Evolutionary conservation across 2,888 invertebrate genomes (phyloP), one percentile per base, ranked within the genome.

Genomic region (Sarcophaga subvicina): DNA sequence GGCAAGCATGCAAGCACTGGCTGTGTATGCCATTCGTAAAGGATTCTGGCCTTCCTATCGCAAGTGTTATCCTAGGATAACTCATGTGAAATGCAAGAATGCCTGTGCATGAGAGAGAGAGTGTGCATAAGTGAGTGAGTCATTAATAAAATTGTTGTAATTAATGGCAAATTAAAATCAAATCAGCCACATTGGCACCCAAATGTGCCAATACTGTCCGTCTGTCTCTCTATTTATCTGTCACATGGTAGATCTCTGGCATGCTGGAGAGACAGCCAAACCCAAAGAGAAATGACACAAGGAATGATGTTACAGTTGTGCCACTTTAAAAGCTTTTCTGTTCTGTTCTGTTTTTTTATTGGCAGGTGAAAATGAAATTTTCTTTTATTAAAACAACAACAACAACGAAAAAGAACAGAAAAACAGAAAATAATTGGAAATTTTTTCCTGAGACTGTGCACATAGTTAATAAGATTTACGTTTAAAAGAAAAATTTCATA

Each of bases 151-250:
- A 85, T 78, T 69, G 77, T 67, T 59, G 73, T 75, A 85, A 85
- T 85, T 85, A 85, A 85, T 85, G 80, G 77, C 85, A 85, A 81
- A 85, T 85, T 85, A 81, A 85, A 85, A 85, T 79, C 78, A 75
- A 72, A 85, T 85, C 70, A 85, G 75, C 78, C 86, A 76, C 63
- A 76, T 86, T 86, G 80, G 72, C 86, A 77, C 71, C 79, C 12
- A 86, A 83, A 77, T 70, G 77, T 62, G 77, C 63, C 63, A 85
- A 71, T 66, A 85, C 54, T 71, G n/a, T 20, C 63, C 54, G 49
- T 4, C 47, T 63, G 49, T 4, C 47, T 69, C 17, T 37, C 45
- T 54, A 59, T 47, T 17, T 72, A 27, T 60, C n/a, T 27, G 67
- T 17, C 12, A 49, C 6, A 14, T 54, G 17, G 17, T 54, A 54